These are phyloP conservation scores for Chrosomus eos DNA, from an alignment of 2,797 vertebrate species.

Conservation along the genomic window DNA sequence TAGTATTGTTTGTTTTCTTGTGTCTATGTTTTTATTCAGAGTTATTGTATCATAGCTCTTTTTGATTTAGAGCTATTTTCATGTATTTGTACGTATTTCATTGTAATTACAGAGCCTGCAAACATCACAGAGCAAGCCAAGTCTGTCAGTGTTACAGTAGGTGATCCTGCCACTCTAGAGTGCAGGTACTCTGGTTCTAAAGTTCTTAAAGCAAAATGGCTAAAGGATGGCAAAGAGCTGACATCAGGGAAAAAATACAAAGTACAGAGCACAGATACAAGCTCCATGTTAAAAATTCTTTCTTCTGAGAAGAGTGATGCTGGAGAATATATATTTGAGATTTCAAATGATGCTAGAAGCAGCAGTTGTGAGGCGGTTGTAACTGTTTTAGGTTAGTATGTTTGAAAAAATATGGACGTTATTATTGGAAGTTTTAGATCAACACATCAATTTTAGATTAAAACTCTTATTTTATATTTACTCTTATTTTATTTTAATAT, in stretches of 20 bases:
- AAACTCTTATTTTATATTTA: conserved; percentile 23
- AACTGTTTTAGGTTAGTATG: conserved; percentile 90
- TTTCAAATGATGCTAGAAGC: conserved; percentile 92
- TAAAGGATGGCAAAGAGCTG: conserved; percentile 88
- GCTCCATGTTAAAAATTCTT: conserved; percentile 90
- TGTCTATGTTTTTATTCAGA: neutral
- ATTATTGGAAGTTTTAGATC: neutral
- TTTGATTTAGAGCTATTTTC: neutral
- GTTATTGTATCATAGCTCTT: neutral
- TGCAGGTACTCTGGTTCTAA: conserved; percentile 94
- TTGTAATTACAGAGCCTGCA: conserved; percentile 88
- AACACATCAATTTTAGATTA: neutral
- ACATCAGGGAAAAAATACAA: conserved; percentile 87
- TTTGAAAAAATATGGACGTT: neutral
- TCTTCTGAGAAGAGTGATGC: conserved; percentile 88
- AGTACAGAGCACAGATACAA: conserved; percentile 87
- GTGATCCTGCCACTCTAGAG: conserved; percentile 94
- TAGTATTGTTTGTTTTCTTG: neutral
- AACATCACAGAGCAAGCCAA: conserved; percentile 90
- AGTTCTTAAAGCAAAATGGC: conserved; percentile 88
- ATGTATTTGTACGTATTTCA: conserved; percentile 46
- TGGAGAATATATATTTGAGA: conserved; percentile 90
- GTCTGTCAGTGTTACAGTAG: conserved; percentile 94
- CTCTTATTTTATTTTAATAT: too few relatives aligned
- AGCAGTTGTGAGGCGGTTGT: conserved; percentile 88